A percentile compares a stretch with the other conserved stretches of the same genome.
Conservation (phyloP, 37 sponge, comb jelly and placozoan species). For the Crambe crambe region DNA sequence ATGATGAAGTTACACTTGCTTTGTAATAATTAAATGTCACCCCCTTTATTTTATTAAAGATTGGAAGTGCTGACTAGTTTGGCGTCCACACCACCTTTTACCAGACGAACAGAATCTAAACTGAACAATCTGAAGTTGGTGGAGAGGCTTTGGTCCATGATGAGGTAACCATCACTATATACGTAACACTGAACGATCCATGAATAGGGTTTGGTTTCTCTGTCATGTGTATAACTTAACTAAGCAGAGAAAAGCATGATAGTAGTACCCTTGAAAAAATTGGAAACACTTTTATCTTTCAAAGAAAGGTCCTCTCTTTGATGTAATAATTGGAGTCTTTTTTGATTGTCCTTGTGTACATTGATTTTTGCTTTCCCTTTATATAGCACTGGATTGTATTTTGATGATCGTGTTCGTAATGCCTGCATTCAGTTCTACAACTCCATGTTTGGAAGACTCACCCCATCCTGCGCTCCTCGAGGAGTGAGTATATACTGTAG, state of each 20-base stretch:
- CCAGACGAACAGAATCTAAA: constrained; percentile 68
- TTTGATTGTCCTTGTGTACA: no score
- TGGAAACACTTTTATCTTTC: no score
- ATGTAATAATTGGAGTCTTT: no score
- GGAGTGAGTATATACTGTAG: constrained; percentile 66
- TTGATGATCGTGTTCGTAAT: constrained; percentile 75
- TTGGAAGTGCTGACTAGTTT: constrained; percentile 47
- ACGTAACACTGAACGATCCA: no score
- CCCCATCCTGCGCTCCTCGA: constrained; percentile 91
- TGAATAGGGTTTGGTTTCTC: no score
- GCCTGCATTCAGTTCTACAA: constrained; percentile 73
- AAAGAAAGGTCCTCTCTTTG: no score
- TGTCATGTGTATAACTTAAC: no score
- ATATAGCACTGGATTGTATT: constrained; percentile 69
- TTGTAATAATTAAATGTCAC: not conserved
- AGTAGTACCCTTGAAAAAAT: no score
- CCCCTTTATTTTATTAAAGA: constrained; percentile 15
- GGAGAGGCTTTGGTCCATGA: constrained; percentile 87
- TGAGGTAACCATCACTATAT: no score
- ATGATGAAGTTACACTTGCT: not conserved
- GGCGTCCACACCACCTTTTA: constrained; percentile 79
- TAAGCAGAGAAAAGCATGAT: no score
- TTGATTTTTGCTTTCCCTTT: not conserved
- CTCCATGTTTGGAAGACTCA: constrained; percentile 80
- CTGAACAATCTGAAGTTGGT: constrained; percentile 85